Evolutionary conservation across 2,888 invertebrate genomes (phyloP), one percentile per base, ranked within the genome.

Genomic region (Acanthacorydalis orientalis): DNA sequence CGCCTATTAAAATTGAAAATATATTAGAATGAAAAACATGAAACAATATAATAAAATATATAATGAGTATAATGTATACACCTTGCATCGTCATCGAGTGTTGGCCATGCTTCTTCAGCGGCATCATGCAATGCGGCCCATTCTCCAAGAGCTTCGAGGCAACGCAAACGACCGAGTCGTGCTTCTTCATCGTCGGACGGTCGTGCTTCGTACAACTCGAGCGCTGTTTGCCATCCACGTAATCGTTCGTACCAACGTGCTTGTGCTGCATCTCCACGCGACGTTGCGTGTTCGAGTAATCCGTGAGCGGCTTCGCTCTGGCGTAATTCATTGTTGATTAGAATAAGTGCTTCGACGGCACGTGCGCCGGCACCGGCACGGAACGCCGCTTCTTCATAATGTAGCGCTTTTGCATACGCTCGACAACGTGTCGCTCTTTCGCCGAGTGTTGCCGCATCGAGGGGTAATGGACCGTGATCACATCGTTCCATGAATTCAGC

Each of bases 401-500:
- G 83, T 16, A 88, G 62, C 0, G 88, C 88, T 63, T 88, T 88
- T 10, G 88, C 88, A 59, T 84, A 88, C 0, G 75, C 75, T 35
- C 95, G 76, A 61, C 95, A 95, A 50, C 89, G 84, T 83, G 97
- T 92, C 0, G 98, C 98, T 45, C 90, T 73, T 55, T 92, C 86
- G 0, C 96, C 95, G 0, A 99, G 68, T 44, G 93, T 67, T 50
- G 85, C 82, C 0, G 87, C 80, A 50, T 91, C 83, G 50, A 98
- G 75, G 0, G 96, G 95, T 51, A 98, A 67, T 0, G 95, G 86
- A 23, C 95, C 95, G 60, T 90, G 85, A 59, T 98, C 97, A 59
- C 96, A 97, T 61, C 98, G 98, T 59, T 98, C 98, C 93, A 98
- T 96, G 59, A 99, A 99, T 65, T 98, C 98, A 0, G 96, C 96